phyloP scores from a whole-genome alignment of 1,140 invertebrate genomes.

The Solenopsis fugax region DNA sequence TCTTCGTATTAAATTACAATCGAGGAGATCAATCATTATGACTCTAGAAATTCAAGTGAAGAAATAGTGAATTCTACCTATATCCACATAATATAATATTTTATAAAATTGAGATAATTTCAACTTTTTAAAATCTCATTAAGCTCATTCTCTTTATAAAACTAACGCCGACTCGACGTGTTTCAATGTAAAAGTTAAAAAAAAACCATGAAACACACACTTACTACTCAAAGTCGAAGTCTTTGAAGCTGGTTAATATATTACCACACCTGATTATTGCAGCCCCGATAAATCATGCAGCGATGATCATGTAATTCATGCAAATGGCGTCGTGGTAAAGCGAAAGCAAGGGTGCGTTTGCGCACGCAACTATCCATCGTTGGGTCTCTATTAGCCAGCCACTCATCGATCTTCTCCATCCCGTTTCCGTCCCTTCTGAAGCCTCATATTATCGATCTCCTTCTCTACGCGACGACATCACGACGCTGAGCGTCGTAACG shows the following conservation, averaged over 20 bases:
- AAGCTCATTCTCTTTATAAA: background rate
- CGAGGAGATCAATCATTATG: background rate
- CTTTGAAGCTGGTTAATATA: background rate
- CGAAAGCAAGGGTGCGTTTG: slow-evolving; percentile 63
- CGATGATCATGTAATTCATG: slow-evolving; percentile 66
- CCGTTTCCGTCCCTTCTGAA: slow-evolving; percentile 58
- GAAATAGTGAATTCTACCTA: background rate
- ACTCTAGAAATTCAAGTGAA: background rate
- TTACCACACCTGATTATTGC: slow-evolving; percentile 36
- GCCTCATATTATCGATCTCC: slow-evolving; percentile 54
- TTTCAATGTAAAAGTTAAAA: background rate
- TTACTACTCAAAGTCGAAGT: background rate
- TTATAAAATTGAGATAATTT: slow-evolving; percentile 8
- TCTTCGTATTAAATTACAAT: background rate
- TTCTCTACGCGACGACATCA: slow-evolving; percentile 33
- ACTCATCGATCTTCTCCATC: slow-evolving; percentile 69
- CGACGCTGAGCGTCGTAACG: slow-evolving; percentile 25
- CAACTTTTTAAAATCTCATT: background rate
- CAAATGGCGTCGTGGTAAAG: slow-evolving; percentile 45
- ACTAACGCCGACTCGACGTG: background rate
- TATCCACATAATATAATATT: background rate
- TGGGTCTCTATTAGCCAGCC: slow-evolving; percentile 64
- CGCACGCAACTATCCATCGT: slow-evolving; percentile 68
- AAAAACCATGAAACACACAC: background rate
- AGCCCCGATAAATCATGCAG: slow-evolving; percentile 68